These are phyloP conservation scores for Dinoponera quadriceps DNA, from an alignment of 1,140 invertebrate genomes.

Conservation along the genomic window DNA sequence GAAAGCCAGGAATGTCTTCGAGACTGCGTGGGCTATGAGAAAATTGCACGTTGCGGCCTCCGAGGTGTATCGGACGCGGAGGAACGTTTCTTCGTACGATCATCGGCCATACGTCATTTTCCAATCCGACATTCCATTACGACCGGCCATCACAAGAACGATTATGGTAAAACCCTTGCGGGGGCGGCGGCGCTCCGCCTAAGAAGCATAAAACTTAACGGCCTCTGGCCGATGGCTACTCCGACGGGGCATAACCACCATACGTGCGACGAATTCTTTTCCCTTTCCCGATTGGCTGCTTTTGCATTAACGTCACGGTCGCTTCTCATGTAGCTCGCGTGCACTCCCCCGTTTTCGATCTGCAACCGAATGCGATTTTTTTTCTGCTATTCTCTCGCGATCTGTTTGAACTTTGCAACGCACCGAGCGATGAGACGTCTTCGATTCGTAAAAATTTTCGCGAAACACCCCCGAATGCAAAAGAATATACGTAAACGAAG, in stretches of 20 bases:
- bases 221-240: conserved; percentile 25
- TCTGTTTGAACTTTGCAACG: no score
- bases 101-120: conserved; percentile 46
- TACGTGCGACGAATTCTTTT: conserved; percentile 44
- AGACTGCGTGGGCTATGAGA: neutral
- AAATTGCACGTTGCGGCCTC: neutral
- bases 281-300: conserved; percentile 12
- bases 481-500: no score
- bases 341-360: neutral
- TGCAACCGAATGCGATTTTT: neutral
- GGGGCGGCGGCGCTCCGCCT: neutral
- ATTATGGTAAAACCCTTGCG: conserved; percentile 49
- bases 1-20: neutral
- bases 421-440: no score
- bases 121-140: conserved; percentile 52
- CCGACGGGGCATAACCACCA: conserved; percentile 28
- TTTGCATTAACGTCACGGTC: conserved; percentile 23
- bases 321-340: neutral
- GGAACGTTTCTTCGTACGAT: neutral
- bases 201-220: conserved; percentile 58
- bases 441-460: no score
- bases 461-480: no score
- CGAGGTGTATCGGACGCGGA: neutral
- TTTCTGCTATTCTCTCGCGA: neutral
- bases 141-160: conserved; percentile 45